Evolutionary conservation across 2,888 invertebrate genomes (phyloP).

Genomic region (Mantis religiosa): DNA sequence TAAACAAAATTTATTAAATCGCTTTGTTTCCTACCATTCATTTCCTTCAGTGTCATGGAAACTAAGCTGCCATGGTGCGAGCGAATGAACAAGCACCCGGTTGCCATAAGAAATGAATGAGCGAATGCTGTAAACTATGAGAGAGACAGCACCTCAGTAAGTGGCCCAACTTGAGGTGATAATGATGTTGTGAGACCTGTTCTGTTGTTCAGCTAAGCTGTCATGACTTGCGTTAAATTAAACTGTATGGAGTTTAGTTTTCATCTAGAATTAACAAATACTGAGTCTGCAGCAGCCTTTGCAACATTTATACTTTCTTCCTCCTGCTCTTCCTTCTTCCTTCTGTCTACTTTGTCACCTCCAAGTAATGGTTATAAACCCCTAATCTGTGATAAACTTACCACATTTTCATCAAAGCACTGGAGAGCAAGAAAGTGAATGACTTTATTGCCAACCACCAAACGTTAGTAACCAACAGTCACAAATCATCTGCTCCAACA

Average conservation of each 20-base stretch:
- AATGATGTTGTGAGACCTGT: conserved; percentile 9
- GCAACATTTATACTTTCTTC: background rate
- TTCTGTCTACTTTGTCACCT: no score
- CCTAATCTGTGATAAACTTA: no score
- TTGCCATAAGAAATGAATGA: conserved; percentile 15
- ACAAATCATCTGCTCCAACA: no score
- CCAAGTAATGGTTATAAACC: no score
- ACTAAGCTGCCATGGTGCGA: conserved; percentile 30
- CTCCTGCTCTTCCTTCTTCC: no score
- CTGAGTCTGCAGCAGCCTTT: conserved; percentile 10
- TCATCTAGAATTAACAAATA: background rate
- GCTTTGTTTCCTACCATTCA: conserved; percentile 29
- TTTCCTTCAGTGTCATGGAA: conserved; percentile 32
- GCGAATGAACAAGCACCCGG: conserved; percentile 18
- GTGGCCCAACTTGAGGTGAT: conserved; percentile 7
- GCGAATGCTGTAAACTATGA: conserved; percentile 15
- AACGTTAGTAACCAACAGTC: no score
- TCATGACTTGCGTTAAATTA: conserved; percentile 10
- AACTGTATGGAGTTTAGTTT: conserved; percentile 5
- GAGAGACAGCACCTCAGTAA: conserved; percentile 16
- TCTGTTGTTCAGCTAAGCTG: conserved; percentile 18
- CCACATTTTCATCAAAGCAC: no score
- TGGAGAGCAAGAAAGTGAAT: no score
- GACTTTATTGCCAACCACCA: no score
- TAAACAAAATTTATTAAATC: conserved; percentile 4